Conservation (phyloP, 2,797 vertebrate species). For the Hapalemur alaotrensis region DNA sequence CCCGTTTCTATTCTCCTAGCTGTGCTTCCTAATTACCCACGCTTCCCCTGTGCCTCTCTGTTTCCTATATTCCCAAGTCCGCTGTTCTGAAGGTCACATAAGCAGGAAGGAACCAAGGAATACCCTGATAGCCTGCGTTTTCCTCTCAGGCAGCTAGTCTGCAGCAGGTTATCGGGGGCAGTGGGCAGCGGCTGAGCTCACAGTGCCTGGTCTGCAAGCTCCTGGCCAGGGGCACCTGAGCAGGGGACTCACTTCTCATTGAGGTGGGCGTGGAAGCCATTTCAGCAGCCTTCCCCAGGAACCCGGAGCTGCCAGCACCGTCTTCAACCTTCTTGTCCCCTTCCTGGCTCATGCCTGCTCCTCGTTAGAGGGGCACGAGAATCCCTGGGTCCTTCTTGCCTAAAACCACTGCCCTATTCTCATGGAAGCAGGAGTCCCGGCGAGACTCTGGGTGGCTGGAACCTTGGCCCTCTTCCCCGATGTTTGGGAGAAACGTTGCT, state of each 20-base stretch:
- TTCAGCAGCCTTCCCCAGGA: neutral
- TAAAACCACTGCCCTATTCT: neutral
- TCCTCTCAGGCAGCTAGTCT: neutral
- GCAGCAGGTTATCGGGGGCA: rapidly evolving
- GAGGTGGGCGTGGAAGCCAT: neutral
- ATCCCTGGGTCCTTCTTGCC: neutral
- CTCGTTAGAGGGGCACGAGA: neutral
- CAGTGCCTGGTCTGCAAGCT: neutral
- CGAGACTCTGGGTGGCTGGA: neutral
- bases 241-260: neutral
- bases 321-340: neutral
- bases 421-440: neutral
- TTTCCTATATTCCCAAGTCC: neutral
- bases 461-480: constrained; percentile 1
- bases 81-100: neutral
- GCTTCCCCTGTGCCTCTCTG: neutral
- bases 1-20: neutral
- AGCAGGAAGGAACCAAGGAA: neutral
- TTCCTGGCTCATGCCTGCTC: neutral
- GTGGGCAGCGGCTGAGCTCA: neutral
- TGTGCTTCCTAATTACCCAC: neutral
- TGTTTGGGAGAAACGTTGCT: neutral
- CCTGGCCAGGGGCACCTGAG: neutral
- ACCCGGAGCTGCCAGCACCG: neutral
- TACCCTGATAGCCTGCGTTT: neutral